Conservation (phyloP, 1,140 invertebrate species). For the Watersipora subatra region DNA sequence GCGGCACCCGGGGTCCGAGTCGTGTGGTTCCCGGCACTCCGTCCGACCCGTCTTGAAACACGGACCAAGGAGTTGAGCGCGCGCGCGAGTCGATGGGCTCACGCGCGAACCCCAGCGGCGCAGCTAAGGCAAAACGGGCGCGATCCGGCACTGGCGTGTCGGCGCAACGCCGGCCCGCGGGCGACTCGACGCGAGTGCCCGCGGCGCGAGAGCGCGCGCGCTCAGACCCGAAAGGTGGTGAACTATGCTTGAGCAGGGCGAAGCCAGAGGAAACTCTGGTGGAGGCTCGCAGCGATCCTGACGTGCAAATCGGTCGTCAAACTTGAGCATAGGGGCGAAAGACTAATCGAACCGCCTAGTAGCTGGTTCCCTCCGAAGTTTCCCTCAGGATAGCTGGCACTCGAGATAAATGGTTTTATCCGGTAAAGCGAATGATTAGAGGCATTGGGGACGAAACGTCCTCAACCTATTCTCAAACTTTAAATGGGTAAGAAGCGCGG, state of each 20-base stretch:
- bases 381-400: constrained; percentile 62
- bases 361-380: constrained; percentile 81
- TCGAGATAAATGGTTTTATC: constrained; percentile 36
- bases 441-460: constrained; percentile 59
- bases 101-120: constrained; percentile 52
- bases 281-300: constrained; percentile 73
- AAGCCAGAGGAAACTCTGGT: constrained; percentile 77
- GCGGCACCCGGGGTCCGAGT: constrained; percentile 22
- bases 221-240: constrained; percentile 78
- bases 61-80: constrained; percentile 80
- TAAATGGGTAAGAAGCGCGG: constrained; percentile 62
- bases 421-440: constrained; percentile 75
- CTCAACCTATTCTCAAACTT: constrained; percentile 80
- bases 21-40: too few relatives aligned
- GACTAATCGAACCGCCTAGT: constrained; percentile 84
- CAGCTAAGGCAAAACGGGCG: constrained; percentile 47
- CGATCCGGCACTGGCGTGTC: constrained; percentile 28
- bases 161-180: constrained; percentile 3
- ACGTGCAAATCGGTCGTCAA: constrained; percentile 82
- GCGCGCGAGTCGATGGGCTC: constrained; percentile 61
- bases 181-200: constrained; percentile 9
- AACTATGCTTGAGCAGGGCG: constrained; percentile 73
- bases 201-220: constrained; percentile 48
- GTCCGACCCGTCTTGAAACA: constrained; percentile 77
- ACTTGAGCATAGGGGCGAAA: constrained; percentile 81